Evolutionary conservation across 53 echinoderm and acorn worm species (phyloP).

Genomic region (Luidia sarsii): DNA sequence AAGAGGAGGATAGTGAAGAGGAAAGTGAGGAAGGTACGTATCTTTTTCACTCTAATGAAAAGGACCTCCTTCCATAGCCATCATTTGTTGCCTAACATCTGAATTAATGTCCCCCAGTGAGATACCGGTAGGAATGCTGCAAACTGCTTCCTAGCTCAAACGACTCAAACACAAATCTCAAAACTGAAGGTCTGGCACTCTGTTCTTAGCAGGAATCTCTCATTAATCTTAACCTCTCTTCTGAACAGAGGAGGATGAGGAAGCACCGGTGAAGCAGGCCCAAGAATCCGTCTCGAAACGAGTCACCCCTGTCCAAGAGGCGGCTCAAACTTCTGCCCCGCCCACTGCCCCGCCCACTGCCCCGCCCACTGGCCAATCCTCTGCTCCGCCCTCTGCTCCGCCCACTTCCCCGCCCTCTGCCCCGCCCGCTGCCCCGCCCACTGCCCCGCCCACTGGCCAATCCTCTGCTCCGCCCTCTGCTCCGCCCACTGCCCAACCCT

Average conservation of each 20-base stretch:
- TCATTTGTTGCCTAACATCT: too few relatives aligned
- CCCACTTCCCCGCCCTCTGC: conserved; percentile 47
- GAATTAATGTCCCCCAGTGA: too few relatives aligned
- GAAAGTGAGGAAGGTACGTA: conserved; percentile 21
- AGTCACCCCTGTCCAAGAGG: conserved; percentile 7
- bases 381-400: neutral
- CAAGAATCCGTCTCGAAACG: neutral
- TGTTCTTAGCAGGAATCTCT: too few relatives aligned
- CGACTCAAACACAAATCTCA: too few relatives aligned
- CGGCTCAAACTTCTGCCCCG: conserved; percentile 48
- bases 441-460: neutral
- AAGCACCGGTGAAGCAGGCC: neutral
- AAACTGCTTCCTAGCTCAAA: too few relatives aligned
- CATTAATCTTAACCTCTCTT: too few relatives aligned
- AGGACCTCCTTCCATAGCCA: too few relatives aligned
- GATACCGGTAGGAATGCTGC: too few relatives aligned
- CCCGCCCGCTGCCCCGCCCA: conserved; percentile 39
- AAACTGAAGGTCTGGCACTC: too few relatives aligned
- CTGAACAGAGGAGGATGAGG: too few relatives aligned
- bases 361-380: neutral
- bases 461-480: neutral
- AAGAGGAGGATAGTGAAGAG: conserved; percentile 35
- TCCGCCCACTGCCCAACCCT: conserved; percentile 27
- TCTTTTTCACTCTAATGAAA: too few relatives aligned
- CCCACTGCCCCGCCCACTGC: conserved; percentile 33